phyloP scores from a whole-genome alignment of 1,140 invertebrate genomes.

The Caenorhabditis latens region DNA sequence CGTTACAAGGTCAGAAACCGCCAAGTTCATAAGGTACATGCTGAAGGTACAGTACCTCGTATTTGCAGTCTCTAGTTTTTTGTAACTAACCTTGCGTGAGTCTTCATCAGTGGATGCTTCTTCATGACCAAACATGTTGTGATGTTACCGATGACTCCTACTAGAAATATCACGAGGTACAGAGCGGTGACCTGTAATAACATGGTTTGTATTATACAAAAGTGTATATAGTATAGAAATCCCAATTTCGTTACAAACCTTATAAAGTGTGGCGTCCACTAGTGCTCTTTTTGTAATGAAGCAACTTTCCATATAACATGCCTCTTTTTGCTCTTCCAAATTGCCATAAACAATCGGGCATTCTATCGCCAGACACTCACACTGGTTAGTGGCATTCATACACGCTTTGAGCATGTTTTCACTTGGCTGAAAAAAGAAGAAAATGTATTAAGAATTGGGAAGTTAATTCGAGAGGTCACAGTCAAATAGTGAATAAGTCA shows the following conservation, averaged over 20 bases:
- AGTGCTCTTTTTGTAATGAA: slow-evolving; percentile 60
- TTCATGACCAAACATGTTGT: slow-evolving; percentile 91
- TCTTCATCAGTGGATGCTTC: slow-evolving; percentile 64
- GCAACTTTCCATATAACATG: slow-evolving; percentile 63
- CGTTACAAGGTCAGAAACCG: slow-evolving; percentile 64
- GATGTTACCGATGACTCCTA: slow-evolving; percentile 88
- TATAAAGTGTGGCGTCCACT: slow-evolving; percentile 68
- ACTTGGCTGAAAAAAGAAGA: slow-evolving; percentile 1
- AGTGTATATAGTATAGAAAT: no score
- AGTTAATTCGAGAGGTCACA: slow-evolving; percentile 13
- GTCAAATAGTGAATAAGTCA: neutral
- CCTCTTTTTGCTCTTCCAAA: slow-evolving; percentile 46
- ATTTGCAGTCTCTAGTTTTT: neutral
- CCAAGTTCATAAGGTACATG: slow-evolving; percentile 63
- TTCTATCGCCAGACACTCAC: slow-evolving; percentile 42
- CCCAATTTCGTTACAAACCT: neutral
- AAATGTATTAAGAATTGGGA: neutral
- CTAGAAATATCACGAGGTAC: slow-evolving; percentile 87
- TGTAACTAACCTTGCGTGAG: slow-evolving; percentile 54
- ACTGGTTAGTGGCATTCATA: slow-evolving; percentile 15
- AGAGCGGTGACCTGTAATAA: slow-evolving; percentile 81
- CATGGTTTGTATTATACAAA: neutral
- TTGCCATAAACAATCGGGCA: slow-evolving; percentile 30
- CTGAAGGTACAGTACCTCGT: neutral
- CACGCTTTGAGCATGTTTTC: slow-evolving; percentile 33